Evolutionary conservation across 2,113 vertebrate genomes (phyloP), one percentile per base, ranked within the genome.

Genomic region (Tychaedon coryphoeus): DNA sequence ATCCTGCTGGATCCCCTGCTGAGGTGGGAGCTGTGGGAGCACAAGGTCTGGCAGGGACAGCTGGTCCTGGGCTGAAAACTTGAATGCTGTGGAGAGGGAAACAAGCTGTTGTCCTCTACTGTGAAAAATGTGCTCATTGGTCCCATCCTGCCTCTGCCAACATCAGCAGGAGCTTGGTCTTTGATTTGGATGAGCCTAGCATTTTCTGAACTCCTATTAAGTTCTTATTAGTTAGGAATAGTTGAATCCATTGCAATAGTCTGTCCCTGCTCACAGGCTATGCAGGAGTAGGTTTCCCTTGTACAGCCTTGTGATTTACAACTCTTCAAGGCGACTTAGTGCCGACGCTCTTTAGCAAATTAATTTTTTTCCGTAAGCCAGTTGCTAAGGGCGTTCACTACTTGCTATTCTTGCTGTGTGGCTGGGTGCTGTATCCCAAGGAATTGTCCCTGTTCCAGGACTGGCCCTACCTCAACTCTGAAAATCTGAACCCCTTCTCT

Each of bases 331-430:
- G 62, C 14, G 3, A 75, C 71, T 75, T 90, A 56, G 34, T 65
- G 87, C 58, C 8, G 14, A 58, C 54, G 75, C 64, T 94, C 72
- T 93, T 93, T 86, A 94, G 88, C 60, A 91, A 94, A 88, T 95
- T 93, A 64, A 43, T 95, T 88, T 95, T 92, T 72, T 45, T 22
- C 42, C 18, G 34, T 56, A 47, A 70, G 62, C 38, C 47, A 47
- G 38, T 95, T 2, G 9, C 82, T 88, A 80, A 86, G 86, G 82
- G 33, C 24, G 16, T 86, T 93, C 19, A 2, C 79, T 86, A 25
- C 79, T 88, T 90, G 78, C 72, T 97, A 54, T 83, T 90, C 54
- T 51, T 0, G 0, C 33, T 3, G 4, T 58, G 36, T 2, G 20
- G 17, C 54, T 58, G 54, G 33, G 65, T 13, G 8, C 54, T 47